Conservation (phyloP, 2,113 vertebrate genomes). For the Terrapene triunguis region DNA sequence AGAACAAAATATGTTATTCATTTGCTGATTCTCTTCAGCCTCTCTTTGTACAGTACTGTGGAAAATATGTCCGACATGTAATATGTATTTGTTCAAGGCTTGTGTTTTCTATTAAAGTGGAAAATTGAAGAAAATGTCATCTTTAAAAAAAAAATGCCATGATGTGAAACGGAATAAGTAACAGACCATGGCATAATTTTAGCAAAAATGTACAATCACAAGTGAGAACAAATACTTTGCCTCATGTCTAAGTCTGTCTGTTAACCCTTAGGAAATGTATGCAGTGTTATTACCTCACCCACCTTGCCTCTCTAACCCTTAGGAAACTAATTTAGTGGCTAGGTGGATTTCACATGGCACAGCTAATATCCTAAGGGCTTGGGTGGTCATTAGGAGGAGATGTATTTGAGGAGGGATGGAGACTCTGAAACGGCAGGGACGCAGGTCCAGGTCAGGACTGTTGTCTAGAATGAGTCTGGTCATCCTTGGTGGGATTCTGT, state of each 20-base stretch:
- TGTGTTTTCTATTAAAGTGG: background rate
- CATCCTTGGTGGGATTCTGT: no score
- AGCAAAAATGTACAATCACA: background rate
- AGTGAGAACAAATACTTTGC: background rate
- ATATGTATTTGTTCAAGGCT: background rate
- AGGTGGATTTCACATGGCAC: background rate
- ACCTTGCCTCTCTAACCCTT: no score
- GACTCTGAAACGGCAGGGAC: background rate
- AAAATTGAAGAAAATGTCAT: slow-evolving; percentile 38
- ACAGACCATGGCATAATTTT: background rate
- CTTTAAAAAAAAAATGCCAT: background rate
- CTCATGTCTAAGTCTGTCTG: background rate
- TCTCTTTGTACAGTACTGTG: background rate
- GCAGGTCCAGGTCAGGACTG: background rate
- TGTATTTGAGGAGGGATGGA: background rate
- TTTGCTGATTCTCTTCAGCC: background rate
- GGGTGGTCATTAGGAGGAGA: background rate
- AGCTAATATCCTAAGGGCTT: background rate
- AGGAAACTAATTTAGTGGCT: background rate
- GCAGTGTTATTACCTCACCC: no score
- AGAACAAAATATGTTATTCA: background rate
- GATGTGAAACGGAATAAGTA: slow-evolving; percentile 8
- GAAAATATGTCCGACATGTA: slow-evolving; percentile 12
- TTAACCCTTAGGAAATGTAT: background rate
- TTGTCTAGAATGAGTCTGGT: background rate